Evolutionary conservation across 2,888 invertebrate genomes (phyloP), one percentile per base, ranked within the genome.

Genomic region (Pristionchus japonicus): DNA sequence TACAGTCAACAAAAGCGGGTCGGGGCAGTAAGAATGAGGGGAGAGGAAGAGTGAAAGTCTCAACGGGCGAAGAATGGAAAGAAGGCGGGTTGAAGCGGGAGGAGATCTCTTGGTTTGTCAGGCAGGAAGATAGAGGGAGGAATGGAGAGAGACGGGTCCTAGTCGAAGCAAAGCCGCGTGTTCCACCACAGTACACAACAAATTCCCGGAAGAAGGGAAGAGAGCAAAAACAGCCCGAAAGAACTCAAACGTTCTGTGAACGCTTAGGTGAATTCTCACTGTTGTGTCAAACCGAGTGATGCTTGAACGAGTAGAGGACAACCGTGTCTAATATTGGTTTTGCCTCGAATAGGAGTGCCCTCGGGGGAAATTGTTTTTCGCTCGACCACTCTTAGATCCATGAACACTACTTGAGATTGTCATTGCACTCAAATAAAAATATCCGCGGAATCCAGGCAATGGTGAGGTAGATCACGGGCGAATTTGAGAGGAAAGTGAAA

Each of bases 41-140:
- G 74, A 77, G 27, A 43, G 77, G 27, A 27, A 77, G 77, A 77
- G 77, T 77, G 77, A 77, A 77, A 77, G 77, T 77, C 77, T 23
- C 77, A 77, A 47, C 27, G 77, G 77, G 9, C 77, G 43, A 77
- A 43, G 77, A 27, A 47, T 43, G 77, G 3, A 43, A 27, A 11
- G 70, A 34, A 67, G 67, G 67, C 31, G 31, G 34, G 15, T 15
- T 34, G 15, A 31, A 13, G 31, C 3, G n/a, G 67, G 15, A 4
- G 34, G 67, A 15, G 67, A 67, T 15, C 31, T 13, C n/a, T n/a
- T n/a, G n/a, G n/a, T n/a, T n/a, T n/a, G n/a, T n/a, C n/a, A n/a
- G n/a, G n/a, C n/a, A n/a, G n/a, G n/a, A n/a, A n/a, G n/a, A n/a
- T n/a, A n/a, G n/a, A n/a, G 20, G 27, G 70, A 70, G 31, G 13